Evolutionary conservation across 30 jellyfish, hydroid and myxozoan species (phyloP).

Genomic region (Aurelia sp.): DNA sequence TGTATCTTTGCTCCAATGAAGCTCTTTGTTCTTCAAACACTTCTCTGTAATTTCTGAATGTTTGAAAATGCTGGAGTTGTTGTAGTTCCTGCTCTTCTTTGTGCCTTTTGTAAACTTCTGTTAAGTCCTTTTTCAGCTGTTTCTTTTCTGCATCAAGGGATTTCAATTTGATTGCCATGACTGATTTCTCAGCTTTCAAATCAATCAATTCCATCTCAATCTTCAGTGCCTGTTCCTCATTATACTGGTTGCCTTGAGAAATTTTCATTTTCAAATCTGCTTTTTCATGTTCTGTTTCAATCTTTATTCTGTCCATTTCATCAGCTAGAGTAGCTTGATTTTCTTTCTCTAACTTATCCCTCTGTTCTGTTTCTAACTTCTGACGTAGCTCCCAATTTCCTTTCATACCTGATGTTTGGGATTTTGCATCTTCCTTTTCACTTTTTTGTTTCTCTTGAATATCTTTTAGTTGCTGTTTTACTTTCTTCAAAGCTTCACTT

Average conservation of each 20-base stretch:
- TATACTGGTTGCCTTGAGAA: slow-evolving; percentile 46
- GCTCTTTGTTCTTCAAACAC: slow-evolving; percentile 97
- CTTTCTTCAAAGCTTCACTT: slow-evolving; percentile 81
- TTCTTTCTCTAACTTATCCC: slow-evolving; percentile 90
- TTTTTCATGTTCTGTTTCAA: slow-evolving; percentile 94
- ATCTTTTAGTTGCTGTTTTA: slow-evolving; percentile 86
- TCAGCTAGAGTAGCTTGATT: slow-evolving; percentile 91
- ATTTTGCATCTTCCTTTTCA: slow-evolving; percentile 93
- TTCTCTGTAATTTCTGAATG: slow-evolving; percentile 96
- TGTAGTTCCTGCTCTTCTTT: slow-evolving; percentile 93
- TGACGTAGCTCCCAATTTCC: slow-evolving; percentile 93
- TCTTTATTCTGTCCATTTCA: slow-evolving; percentile 95
- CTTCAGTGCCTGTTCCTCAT: slow-evolving; percentile 77
- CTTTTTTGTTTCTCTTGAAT: slow-evolving; percentile 89
- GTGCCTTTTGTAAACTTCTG: slow-evolving; percentile 84
- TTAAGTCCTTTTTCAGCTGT: slow-evolving; percentile 71
- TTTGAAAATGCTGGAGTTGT: slow-evolving; percentile 96
- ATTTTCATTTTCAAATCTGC: slow-evolving; percentile 84
- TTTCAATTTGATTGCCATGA: slow-evolving; percentile 96
- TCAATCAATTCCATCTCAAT: slow-evolving; percentile 89
- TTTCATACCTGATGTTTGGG: slow-evolving; percentile 72
- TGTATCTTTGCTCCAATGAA: slow-evolving; percentile 91
- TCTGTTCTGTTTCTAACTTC: slow-evolving; percentile 85
- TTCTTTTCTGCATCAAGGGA: slow-evolving; percentile 85
- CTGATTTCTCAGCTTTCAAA: slow-evolving; percentile 91